Evolutionary conservation across 2,113 vertebrate genomes (phyloP), one percentile per base, ranked within the genome.

Genomic region (Bungarus multicinctus): DNA sequence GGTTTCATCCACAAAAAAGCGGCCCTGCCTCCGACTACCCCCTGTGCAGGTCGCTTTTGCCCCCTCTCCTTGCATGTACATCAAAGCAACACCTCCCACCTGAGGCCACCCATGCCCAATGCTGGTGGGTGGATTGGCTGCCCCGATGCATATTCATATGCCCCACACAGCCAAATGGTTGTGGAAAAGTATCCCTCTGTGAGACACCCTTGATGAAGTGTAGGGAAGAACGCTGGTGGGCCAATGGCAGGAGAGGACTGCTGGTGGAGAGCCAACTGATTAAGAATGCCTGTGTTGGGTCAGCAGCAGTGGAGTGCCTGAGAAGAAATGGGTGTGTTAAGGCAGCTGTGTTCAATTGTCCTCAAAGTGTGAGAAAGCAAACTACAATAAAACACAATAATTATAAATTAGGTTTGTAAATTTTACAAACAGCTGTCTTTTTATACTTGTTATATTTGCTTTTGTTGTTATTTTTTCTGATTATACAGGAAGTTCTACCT

Each of bases 401-500:
- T 22, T 81, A 43, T 81, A 43, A 81, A 43, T 43, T 22, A 22
- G 74, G 18, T 39, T 0, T 43, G 74, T 81, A 43, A 8, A 81
- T 43, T 81, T 81, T 81, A 23, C 18, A 81, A 43, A 81, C 18
- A 81, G 34, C 7, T 81, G 18, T 47, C 22, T 64, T 53, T 9
- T 25, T n/a, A 47, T 43, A 5, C 5, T 16, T 34, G 90, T 87
- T 94, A 94, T 47, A 2, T 87, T 2, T 94, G 94, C 22, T 89
- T 93, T 12, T 60, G 8, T 92, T 94, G 30, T 18, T 94, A 93
- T 94, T 39, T 30, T 23, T n/a, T 97, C 45, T 96, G 92, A 95
- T 97, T 95, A 39, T 45, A 87, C 97, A 99, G 99, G 99, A 99
- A 94, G 98, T 98, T 94, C 97, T 99, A 52, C 98, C 98, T 9